These are phyloP conservation scores for Nowickia ferox DNA, from an alignment of 2,888 invertebrate genomes.

Conservation along the genomic window DNA sequence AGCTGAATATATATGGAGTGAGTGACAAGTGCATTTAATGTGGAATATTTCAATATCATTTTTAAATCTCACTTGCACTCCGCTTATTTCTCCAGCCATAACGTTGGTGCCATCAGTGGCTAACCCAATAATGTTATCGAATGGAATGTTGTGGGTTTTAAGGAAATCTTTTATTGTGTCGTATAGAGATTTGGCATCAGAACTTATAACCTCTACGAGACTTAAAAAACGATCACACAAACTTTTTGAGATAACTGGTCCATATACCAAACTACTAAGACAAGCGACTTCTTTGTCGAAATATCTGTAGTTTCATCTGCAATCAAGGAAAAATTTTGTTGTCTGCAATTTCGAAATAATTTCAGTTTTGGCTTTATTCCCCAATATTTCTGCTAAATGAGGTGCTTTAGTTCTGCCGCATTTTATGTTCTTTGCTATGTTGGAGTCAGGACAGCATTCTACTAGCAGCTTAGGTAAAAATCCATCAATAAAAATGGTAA, in stretches of 20 bases:
- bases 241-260: slow-evolving; percentile 7
- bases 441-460: slow-evolving; percentile 42
- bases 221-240: slow-evolving; percentile 5
- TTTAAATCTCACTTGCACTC: not conserved
- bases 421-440: slow-evolving; percentile 19
- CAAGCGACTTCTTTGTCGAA: not conserved
- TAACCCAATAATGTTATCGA: not conserved
- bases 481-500: slow-evolving; percentile 47
- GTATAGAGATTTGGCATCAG: slow-evolving; percentile 13
- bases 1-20: not conserved
- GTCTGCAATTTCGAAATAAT: not conserved
- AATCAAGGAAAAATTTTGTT: slow-evolving; percentile 22
- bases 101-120: slow-evolving; percentile 15
- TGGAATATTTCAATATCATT: not conserved
- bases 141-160: not conserved
- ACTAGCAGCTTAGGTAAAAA: slow-evolving; percentile 23
- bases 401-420: slow-evolving; percentile 29
- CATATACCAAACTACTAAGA: slow-evolving; percentile 3
- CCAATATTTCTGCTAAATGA: slow-evolving; percentile 5
- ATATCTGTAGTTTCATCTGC: slow-evolving; percentile 15
- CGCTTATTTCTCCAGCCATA: slow-evolving; percentile 6
- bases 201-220: not conserved
- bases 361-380: slow-evolving; percentile 6
- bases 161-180: slow-evolving; percentile 3
- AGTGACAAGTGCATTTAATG: slow-evolving; percentile 3